Evolutionary conservation across 2,888 invertebrate species (phyloP), one percentile per base, ranked within the genome.

Genomic region (Pammene aurita): DNA sequence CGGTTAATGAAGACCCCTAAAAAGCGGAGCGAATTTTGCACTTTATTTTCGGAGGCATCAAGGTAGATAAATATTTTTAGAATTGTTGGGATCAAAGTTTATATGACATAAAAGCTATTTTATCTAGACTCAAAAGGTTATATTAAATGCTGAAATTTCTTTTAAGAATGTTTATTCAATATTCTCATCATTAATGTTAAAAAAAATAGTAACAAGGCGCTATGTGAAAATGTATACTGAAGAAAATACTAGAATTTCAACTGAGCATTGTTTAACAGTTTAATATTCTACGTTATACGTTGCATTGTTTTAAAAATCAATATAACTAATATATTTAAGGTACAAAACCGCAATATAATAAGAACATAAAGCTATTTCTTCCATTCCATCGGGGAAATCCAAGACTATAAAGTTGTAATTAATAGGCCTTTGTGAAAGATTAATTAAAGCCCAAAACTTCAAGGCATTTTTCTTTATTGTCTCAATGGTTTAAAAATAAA

Each of bases 1-100:
- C 48, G 50, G 50, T 67, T 67, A 67, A 67, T 67, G 50, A 67
- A 35, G 62, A 42, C 41, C 62, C n/a, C 18, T 16, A 48, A 56
- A 26, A 50, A 58, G 48, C 42, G 56, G 56, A 55, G 18, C 41
- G 41, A 62, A 62, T 62, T 52, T 18, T 58, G 44, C 44, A 14
- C 41, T 52, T 62, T 41, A 50, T 50, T 48, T 41, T 26, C 26
- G 26, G 4, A 11, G 18, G 18, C 46, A 46, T 42, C 14, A 13
- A 44, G 6, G 18, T 62, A n/a, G 50, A 50, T 62, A 62, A 35
- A 41, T 41, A 26, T 62, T 62, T 52, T 4, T 7, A 7, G 35
- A 42, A 57, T 56, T 14, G 4, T 61, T 50, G 0, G 50, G n/a
- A 26, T 34, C 5, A 34, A 54, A 7, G 52, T 26, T 52, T 13